phyloP scores from a whole-genome alignment of 1,140 invertebrate genomes.

The Calosoma granatense region DNA sequence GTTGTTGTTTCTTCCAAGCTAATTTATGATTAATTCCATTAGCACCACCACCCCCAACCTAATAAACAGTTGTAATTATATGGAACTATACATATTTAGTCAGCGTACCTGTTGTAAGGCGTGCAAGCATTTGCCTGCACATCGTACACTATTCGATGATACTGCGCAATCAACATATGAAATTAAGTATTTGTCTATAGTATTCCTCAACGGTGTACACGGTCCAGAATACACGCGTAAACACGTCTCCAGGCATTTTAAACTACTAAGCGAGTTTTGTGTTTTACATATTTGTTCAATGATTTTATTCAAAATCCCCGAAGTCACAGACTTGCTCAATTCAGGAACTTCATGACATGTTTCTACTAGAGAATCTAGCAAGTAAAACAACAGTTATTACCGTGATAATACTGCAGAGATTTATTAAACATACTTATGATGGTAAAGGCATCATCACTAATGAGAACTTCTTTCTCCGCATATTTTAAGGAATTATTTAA shows the following conservation, averaged over 20 bases:
- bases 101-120: neutral
- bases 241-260: neutral
- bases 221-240: neutral
- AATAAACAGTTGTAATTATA: neutral
- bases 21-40: neutral
- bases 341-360: neutral
- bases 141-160: neutral
- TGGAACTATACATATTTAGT: neutral
- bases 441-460: neutral
- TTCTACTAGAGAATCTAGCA: neutral
- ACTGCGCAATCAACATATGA: neutral
- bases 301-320: neutral
- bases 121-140: neutral
- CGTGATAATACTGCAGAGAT: neutral
- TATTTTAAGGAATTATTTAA: slow-evolving; percentile 3
- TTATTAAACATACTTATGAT: neutral
- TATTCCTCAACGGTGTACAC: neutral
- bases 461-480: neutral
- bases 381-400: neutral
- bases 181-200: neutral
- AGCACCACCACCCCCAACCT: neutral
- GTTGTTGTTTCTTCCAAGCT: neutral
- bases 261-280: neutral
- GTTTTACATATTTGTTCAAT: neutral
- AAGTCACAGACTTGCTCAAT: neutral